Evolutionary conservation across 1,140 invertebrate species (phyloP).

Genomic region (Drosophila pruinosa): DNA sequence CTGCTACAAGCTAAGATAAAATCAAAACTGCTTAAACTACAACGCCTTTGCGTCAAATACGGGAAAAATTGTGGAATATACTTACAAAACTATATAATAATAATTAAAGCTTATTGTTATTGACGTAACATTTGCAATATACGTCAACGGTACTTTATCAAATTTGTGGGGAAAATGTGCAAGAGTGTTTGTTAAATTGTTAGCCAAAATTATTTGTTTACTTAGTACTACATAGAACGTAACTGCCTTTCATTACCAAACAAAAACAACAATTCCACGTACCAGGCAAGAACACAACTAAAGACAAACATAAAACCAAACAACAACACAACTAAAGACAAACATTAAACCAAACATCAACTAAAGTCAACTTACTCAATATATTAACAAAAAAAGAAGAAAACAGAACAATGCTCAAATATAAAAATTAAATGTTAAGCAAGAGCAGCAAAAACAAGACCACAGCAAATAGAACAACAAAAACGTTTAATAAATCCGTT

Average conservation of each 20-base stretch:
- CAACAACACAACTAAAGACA: constrained; percentile 34
- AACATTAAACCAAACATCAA: constrained; percentile 26
- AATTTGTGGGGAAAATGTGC: constrained; percentile 63
- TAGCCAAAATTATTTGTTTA: constrained; percentile 79
- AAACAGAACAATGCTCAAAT: constrained; percentile 62
- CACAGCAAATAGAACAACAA: constrained; percentile 23
- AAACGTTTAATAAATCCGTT: constrained; percentile 33
- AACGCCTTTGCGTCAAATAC: constrained; percentile 18
- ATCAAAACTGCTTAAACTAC: constrained; percentile 11
- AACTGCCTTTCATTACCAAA: constrained; percentile 49
- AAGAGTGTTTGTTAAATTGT: constrained; percentile 76
- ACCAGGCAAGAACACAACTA: constrained; percentile 15
- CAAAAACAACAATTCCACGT: constrained; percentile 6
- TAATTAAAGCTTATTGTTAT: constrained; percentile 15
- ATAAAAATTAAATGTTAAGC: constrained; percentile 64
- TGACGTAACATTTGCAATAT: constrained; percentile 41
- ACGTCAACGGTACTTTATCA: constrained; percentile 50
- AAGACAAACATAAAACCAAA: constrained; percentile 30
- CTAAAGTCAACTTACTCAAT: not conserved
- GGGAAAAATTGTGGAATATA: too few relatives aligned
- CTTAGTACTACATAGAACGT: constrained; percentile 65
- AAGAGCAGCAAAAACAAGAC: constrained; percentile 30
- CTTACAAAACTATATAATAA: constrained; percentile 37
- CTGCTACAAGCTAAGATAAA: constrained; percentile 2
- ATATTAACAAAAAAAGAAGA: constrained; percentile 38